Percentiles rank a stretch among this genome's conserved stretches.
Conservation (phyloP, 2,888 invertebrate genomes). For the Hemaris fuciformis region DNA sequence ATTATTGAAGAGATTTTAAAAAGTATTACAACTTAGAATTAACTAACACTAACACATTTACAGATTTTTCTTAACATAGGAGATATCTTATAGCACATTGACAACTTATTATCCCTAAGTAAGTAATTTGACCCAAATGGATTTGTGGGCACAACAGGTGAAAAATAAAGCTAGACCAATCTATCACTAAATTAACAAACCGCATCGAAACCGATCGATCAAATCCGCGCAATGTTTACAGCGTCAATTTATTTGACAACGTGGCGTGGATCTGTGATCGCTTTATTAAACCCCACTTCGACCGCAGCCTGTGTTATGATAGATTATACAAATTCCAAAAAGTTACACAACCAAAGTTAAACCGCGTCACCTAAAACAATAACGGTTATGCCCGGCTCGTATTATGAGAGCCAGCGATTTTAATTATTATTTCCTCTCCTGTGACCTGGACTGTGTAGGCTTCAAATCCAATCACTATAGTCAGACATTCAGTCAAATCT, state of each 20-base stretch:
- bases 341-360: slow-evolving; percentile 32
- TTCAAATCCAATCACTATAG: too few relatives aligned
- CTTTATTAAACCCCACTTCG: slow-evolving; percentile 29
- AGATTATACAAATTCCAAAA: slow-evolving; percentile 45
- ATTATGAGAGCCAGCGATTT: neutral
- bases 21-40: too few relatives aligned
- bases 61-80: too few relatives aligned
- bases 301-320: slow-evolving; percentile 38
- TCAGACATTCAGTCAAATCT: too few relatives aligned
- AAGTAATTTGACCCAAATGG: too few relatives aligned
- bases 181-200: neutral
- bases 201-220: neutral
- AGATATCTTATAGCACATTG: too few relatives aligned
- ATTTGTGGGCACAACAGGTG: too few relatives aligned
- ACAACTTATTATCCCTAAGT: neutral
- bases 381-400: neutral
- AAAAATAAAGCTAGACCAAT: too few relatives aligned
- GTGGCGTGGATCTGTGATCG: slow-evolving; percentile 18
- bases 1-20: too few relatives aligned
- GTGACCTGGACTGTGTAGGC: too few relatives aligned
- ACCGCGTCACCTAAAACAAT: slow-evolving; percentile 25
- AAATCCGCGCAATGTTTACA: neutral
- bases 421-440: too few relatives aligned
- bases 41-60: too few relatives aligned
- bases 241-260: neutral